Evolutionary conservation across 1,140 invertebrate species (phyloP).

Genomic region (Trachelipus rathkii): DNA sequence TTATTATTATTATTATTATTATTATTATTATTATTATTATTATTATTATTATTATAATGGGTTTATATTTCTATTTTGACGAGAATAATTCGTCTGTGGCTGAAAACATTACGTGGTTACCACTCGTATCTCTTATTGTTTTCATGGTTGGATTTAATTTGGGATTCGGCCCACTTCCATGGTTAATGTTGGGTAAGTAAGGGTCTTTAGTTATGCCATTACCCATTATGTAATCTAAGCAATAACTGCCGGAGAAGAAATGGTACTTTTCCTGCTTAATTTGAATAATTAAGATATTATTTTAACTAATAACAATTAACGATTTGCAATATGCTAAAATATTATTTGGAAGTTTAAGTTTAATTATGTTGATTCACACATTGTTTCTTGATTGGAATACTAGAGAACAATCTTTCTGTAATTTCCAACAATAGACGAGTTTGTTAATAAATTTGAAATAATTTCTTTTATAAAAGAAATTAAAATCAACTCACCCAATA

Average conservation of each 20-base stretch:
- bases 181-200: slow-evolving; percentile 64
- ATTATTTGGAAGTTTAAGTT: no score
- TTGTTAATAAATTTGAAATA: no score
- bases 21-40: background rate
- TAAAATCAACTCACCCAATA: no score
- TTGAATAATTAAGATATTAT: background rate
- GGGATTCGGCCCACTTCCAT: slow-evolving; percentile 73
- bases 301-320: background rate
- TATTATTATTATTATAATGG: slow-evolving; percentile 34
- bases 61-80: slow-evolving; percentile 46
- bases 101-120: slow-evolving; percentile 61
- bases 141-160: slow-evolving; percentile 74
- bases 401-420: background rate
- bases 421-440: background rate
- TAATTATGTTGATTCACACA: no score
- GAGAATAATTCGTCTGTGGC: slow-evolving; percentile 38
- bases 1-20: slow-evolving; percentile 28
- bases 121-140: slow-evolving; percentile 65
- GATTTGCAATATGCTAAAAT: background rate
- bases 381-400: no score
- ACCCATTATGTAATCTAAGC: background rate
- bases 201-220: no score
- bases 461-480: background rate
- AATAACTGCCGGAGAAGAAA: background rate
- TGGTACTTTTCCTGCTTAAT: background rate